Percentiles rank a stretch among this genome's conserved stretches.
Conservation (phyloP, 2,888 invertebrate genomes). For the Octonoba sinensis region DNA sequence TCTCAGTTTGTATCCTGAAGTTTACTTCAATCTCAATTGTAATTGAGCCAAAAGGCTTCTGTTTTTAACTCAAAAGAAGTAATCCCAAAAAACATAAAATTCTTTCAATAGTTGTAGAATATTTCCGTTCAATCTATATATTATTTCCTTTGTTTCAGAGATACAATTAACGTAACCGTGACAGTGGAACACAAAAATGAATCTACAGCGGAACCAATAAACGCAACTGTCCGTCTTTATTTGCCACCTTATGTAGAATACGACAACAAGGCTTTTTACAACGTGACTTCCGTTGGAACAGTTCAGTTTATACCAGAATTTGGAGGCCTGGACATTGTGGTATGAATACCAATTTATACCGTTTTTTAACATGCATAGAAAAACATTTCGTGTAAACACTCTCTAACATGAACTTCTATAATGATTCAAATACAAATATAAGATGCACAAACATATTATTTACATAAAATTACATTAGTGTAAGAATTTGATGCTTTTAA, state of each 20-base stretch:
- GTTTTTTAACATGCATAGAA: no score
- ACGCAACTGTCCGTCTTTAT: conserved; percentile 62
- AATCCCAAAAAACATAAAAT: no score
- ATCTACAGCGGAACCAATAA: conserved; percentile 63
- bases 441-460: no score
- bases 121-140: no score
- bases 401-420: background rate
- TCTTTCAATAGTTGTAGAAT: no score
- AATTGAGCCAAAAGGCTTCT: no score
- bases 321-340: conserved; percentile 64
- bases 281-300: conserved; percentile 51
- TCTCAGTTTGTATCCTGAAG: no score
- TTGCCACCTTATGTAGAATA: conserved; percentile 64
- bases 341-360: conserved; percentile 12
- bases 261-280: conserved; percentile 44
- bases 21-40: no score
- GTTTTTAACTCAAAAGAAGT: no score
- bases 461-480: no score
- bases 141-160: conserved; percentile 31
- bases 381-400: background rate
- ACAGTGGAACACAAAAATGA: conserved; percentile 43
- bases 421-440: background rate
- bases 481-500: no score
- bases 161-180: conserved; percentile 48
- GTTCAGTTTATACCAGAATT: conserved; percentile 44